Percentiles rank a stretch among this genome's conserved stretches.
phyloP scores from a whole-genome alignment of 2,113 vertebrate species.

The Neodontobutis hainanensis region DNA sequence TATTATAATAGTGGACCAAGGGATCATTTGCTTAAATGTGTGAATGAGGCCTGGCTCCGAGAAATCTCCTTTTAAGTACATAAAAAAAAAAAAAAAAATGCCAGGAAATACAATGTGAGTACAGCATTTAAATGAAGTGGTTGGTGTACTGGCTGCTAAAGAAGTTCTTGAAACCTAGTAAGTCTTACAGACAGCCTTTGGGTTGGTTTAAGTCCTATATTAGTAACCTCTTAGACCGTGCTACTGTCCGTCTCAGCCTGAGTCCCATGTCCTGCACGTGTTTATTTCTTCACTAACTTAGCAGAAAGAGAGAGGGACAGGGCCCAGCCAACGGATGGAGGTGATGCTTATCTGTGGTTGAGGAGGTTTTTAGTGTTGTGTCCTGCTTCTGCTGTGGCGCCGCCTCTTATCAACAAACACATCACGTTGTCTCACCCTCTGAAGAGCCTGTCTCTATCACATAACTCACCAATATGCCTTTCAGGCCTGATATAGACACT shows the following conservation, averaged over 20 bases:
- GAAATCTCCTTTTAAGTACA: too few species aligned
- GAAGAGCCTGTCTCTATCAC: constrained; percentile 62
- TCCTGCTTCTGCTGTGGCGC: constrained; percentile 79
- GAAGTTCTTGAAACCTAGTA: too few species aligned
- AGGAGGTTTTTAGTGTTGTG: constrained; percentile 79
- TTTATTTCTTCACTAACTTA: constrained; percentile 35
- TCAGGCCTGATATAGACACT: neutral
- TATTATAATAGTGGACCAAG: too few species aligned
- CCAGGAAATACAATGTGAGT: too few species aligned
- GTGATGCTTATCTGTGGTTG: constrained; percentile 82
- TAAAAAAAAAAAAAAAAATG: too few species aligned
- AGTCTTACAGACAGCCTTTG: too few species aligned
- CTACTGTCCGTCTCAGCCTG: constrained; percentile 10
- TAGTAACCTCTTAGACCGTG: too few species aligned
- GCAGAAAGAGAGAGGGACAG: constrained; percentile 61
- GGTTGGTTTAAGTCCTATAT: too few species aligned
- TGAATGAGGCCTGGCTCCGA: too few species aligned
- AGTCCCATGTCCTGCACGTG: constrained; percentile 21
- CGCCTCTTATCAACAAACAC: constrained; percentile 80
- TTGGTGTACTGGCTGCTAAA: too few species aligned
- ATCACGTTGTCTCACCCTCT: constrained; percentile 83
- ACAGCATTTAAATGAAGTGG: too few species aligned
- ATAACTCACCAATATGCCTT: constrained; percentile 13
- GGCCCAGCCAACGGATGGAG: constrained; percentile 63
- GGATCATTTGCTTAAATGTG: too few species aligned